Conservation (phyloP, 2,888 invertebrate genomes). For the Athalia circularis region DNA sequence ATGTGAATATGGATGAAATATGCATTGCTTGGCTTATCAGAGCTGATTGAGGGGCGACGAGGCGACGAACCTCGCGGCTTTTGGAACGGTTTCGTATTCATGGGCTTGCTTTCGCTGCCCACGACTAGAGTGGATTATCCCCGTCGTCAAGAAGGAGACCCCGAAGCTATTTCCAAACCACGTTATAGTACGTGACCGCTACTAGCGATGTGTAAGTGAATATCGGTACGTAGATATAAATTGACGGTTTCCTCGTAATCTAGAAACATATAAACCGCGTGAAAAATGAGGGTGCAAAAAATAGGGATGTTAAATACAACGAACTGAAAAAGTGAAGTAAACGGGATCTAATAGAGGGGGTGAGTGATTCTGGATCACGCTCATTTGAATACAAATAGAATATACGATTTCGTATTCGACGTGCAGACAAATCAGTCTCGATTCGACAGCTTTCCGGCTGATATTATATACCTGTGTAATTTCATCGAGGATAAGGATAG, state of each 20-base stretch:
- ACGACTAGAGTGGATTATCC: conserved; percentile 59
- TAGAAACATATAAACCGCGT: too few species aligned
- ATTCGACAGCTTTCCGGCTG: conserved; percentile 5
- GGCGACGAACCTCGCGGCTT: conserved; percentile 21
- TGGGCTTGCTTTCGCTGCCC: conserved; percentile 63
- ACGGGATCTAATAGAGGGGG: background rate
- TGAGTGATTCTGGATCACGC: conserved; percentile 45
- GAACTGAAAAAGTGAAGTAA: background rate
- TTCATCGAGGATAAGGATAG: too few species aligned
- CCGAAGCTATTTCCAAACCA: conserved; percentile 34
- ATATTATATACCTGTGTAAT: background rate
- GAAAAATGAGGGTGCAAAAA: background rate
- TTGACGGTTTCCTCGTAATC: too few species aligned
- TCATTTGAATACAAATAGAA: conserved; percentile 53
- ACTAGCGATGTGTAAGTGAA: conserved; percentile 18
- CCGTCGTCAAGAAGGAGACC: conserved; percentile 47
- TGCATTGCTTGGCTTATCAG: conserved; percentile 65
- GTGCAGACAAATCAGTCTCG: conserved; percentile 19
- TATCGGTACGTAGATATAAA: too few species aligned
- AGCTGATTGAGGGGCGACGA: conserved; percentile 59
- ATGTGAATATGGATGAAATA: conserved; percentile 64
- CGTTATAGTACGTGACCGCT: conserved; percentile 27
- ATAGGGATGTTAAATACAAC: background rate
- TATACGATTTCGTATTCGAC: conserved; percentile 26
- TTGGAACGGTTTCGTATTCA: conserved; percentile 65